phyloP scores from a whole-genome alignment of 2,797 vertebrate species.

The Helicolenus hilgendorfi region DNA sequence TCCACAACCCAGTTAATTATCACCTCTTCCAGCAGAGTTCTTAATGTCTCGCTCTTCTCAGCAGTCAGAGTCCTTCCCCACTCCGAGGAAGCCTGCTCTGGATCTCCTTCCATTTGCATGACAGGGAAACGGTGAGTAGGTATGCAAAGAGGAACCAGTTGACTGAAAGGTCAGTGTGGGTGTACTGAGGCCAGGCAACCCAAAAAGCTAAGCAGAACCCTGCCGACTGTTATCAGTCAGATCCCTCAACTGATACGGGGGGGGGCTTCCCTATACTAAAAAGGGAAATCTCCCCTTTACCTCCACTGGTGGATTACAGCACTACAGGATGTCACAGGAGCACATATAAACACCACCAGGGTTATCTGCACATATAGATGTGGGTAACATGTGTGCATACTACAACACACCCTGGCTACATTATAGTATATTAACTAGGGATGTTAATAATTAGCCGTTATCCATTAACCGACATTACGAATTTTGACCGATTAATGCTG shows the following conservation, averaged over 20 bases:
- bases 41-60: too few species aligned
- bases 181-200: slow-evolving; percentile 3
- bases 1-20: neutral
- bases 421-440: too few species aligned
- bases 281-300: slow-evolving; percentile 35
- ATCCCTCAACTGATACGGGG: slow-evolving; percentile 47
- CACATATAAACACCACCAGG: neutral
- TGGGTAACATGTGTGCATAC: neutral
- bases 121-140: slow-evolving; percentile 69
- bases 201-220: slow-evolving; percentile 39
- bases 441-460: too few species aligned
- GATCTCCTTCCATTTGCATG: slow-evolving; percentile 82
- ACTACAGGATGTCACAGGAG: neutral
- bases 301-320: neutral
- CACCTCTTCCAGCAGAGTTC: neutral
- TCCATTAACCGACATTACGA: too few species aligned
- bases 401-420: neutral
- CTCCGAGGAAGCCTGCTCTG: slow-evolving; percentile 60
- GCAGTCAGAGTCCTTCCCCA: slow-evolving; percentile 5
- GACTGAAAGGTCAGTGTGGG: slow-evolving; percentile 86
- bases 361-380: neutral
- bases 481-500: too few species aligned
- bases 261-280: slow-evolving; percentile 44
- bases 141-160: slow-evolving; percentile 86
- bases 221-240: slow-evolving; percentile 52